Conservation (phyloP, 2,888 invertebrate species). For the Apamea monoglypha region DNA sequence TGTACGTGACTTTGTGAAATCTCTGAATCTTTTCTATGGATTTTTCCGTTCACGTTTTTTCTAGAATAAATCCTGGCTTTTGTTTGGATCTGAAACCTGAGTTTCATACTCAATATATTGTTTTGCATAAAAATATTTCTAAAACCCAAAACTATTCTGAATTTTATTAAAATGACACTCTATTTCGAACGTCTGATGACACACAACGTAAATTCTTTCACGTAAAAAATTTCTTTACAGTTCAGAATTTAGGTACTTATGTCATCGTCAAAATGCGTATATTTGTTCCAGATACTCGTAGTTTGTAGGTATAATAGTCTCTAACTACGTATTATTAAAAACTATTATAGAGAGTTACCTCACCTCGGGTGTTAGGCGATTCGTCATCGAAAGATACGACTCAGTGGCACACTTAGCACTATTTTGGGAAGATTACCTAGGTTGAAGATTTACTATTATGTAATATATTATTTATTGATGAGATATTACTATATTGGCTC, state of each 20-base stretch:
- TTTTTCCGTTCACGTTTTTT: constrained; percentile 8
- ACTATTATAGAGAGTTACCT: constrained; percentile 70
- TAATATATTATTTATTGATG: constrained; percentile 19
- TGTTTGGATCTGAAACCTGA: neutral
- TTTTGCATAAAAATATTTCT: constrained; percentile 8
- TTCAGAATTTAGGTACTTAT: constrained; percentile 48
- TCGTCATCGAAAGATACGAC: constrained; percentile 68
- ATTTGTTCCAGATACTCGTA: constrained; percentile 38
- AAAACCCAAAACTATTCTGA: constrained; percentile 9
- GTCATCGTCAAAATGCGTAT: constrained; percentile 51
- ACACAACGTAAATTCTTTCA: constrained; percentile 43
- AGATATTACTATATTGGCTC: neutral
- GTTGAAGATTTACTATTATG: constrained; percentile 27
- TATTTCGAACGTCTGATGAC: constrained; percentile 44
- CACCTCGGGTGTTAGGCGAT: constrained; percentile 67
- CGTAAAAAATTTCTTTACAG: constrained; percentile 44
- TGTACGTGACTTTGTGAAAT: constrained; percentile 35
- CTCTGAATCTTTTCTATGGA: neutral
- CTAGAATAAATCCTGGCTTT: neutral
- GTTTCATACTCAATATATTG: neutral
- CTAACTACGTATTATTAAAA: constrained; percentile 62
- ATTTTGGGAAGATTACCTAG: constrained; percentile 70
- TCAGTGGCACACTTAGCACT: constrained; percentile 69
- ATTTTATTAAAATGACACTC: constrained; percentile 38
- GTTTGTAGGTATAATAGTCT: constrained; percentile 47